phyloP scores from a whole-genome alignment of 37 sponge, comb jelly and placozoan genomes.

The Haliclona indistincta region DNA sequence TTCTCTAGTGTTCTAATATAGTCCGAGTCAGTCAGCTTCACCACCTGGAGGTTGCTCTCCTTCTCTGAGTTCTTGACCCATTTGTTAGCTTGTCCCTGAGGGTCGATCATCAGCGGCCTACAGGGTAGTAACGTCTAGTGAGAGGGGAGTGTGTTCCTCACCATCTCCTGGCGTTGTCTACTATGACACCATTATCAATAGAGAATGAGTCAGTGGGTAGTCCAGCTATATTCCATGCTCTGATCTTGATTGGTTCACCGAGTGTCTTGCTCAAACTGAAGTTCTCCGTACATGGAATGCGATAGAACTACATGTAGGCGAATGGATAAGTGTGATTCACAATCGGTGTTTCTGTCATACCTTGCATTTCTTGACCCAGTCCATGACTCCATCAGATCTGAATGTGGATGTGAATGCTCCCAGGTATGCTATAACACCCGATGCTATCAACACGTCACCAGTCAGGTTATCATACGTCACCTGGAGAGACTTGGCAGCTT shows the following conservation, averaged over 20 bases:
- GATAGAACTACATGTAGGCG: conserved; percentile 23
- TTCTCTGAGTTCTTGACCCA: conserved; percentile 98
- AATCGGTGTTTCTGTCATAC: conserved; percentile 7
- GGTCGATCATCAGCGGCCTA: conserved; percentile 99
- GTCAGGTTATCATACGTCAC: conserved; percentile 91
- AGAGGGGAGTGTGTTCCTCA: conserved; percentile 13
- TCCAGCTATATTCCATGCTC: conserved; percentile 98
- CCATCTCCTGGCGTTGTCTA: conserved; percentile 96
- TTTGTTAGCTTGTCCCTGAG: conserved; percentile 99
- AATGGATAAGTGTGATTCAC: neutral
- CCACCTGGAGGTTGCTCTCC: conserved; percentile 84
- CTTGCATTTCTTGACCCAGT: conserved; percentile 88
- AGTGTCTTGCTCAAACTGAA: conserved; percentile 90
- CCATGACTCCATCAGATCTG: conserved; percentile 45
- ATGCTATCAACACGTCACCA: conserved; percentile 96
- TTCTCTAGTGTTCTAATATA: conserved; percentile 98
- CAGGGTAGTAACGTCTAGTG: neutral
- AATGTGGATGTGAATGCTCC: conserved; percentile 98
- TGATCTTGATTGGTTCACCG: conserved; percentile 99
- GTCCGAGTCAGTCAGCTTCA: conserved; percentile 94
- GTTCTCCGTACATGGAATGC: conserved; percentile 84
- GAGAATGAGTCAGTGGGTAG: conserved; percentile 96
- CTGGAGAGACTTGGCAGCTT: conserved; percentile 82
- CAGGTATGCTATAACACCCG: conserved; percentile 96
- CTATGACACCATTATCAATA: conserved; percentile 97